These are phyloP conservation scores for Microchrysa polita DNA, from an alignment of 2,888 invertebrate species.

Conservation along the genomic window DNA sequence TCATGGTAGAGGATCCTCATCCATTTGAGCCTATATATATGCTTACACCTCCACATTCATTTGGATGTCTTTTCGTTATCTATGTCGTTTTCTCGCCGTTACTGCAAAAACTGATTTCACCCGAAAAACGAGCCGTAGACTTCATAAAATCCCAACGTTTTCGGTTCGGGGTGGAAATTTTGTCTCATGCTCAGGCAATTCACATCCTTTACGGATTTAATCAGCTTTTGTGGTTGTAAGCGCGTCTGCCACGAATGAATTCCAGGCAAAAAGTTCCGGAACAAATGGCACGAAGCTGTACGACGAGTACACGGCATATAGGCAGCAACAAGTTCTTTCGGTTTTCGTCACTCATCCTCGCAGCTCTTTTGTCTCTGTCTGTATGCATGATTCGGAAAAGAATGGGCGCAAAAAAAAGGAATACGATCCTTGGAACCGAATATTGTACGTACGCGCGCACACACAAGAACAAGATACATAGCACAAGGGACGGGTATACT, in stretches of 20 bases:
- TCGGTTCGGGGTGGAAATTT: background rate
- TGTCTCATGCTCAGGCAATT: background rate
- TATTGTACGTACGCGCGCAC: too few species aligned
- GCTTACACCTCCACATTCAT: background rate
- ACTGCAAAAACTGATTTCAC: constrained; percentile 22
- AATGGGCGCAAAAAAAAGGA: too few species aligned
- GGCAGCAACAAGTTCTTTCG: constrained; percentile 27
- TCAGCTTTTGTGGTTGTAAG: constrained; percentile 21
- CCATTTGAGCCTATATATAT: constrained; percentile 28
- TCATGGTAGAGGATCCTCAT: constrained; percentile 25
- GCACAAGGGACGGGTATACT: too few species aligned
- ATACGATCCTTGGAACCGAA: too few species aligned
- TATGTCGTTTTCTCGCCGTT: too few species aligned
- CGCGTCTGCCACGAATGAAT: constrained; percentile 16
- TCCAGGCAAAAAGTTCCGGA: constrained; percentile 2
- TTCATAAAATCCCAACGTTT: too few species aligned
- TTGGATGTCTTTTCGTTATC: background rate
- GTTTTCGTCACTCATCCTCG: too few species aligned
- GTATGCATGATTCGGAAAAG: too few species aligned
- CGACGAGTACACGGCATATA: too few species aligned
- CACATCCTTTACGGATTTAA: constrained; percentile 7
- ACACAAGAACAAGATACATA: too few species aligned
- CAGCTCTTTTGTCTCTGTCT: too few species aligned
- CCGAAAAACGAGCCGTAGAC: background rate
- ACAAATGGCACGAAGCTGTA: background rate